phyloP scores from a whole-genome alignment of 2,888 invertebrate genomes.

The Venusia cambrica region DNA sequence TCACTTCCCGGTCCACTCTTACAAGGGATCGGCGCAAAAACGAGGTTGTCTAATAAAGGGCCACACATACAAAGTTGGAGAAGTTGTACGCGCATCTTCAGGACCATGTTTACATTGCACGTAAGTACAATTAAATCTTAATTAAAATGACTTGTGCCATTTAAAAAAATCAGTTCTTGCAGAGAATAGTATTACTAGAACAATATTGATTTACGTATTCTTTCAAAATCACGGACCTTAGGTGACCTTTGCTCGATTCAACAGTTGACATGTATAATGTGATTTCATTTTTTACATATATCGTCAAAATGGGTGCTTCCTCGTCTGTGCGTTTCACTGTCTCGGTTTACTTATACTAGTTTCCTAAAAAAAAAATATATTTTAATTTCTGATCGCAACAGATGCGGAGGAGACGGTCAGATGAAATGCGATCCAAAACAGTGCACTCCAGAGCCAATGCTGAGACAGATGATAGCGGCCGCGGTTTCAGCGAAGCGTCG shows the following conservation, averaged over 20 bases:
- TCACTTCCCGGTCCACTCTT: slow-evolving; percentile 89
- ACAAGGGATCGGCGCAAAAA: slow-evolving; percentile 86
- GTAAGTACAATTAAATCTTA: no score
- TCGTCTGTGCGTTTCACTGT: no score
- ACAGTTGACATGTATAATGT: no score
- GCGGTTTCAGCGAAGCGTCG: slow-evolving; percentile 87
- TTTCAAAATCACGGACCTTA: no score
- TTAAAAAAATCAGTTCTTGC: no score
- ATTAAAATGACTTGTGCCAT: no score
- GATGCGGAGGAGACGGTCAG: slow-evolving; percentile 95
- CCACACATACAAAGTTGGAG: slow-evolving; percentile 91
- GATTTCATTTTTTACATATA: no score
- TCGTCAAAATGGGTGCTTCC: no score
- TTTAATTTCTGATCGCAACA: slow-evolving; percentile 45
- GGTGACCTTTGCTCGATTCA: no score
- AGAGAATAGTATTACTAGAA: no score
- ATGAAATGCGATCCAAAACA: slow-evolving; percentile 97
- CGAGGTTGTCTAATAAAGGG: slow-evolving; percentile 94
- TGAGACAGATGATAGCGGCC: slow-evolving; percentile 93
- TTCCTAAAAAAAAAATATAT: not conserved
- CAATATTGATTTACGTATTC: no score
- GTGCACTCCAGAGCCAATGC: slow-evolving; percentile 94
- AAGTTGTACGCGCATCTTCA: slow-evolving; percentile 91
- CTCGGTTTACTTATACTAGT: not conserved
- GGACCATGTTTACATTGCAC: slow-evolving; percentile 97